Base-by-base conservation (phyloP, 2,888 invertebrate genomes). In the Caenorhabditis doughertyi region DNA sequence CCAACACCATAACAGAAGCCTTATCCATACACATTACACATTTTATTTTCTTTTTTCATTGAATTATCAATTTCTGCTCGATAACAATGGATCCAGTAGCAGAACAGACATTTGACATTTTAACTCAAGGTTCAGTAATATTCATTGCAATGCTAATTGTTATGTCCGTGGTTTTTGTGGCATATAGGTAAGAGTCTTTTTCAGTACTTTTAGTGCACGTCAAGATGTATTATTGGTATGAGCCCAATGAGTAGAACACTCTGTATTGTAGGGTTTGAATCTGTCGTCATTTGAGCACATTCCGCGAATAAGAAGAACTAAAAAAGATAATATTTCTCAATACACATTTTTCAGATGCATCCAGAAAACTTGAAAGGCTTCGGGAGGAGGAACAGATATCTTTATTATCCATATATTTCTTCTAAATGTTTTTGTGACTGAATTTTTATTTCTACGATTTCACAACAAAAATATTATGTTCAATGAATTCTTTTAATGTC, bases 181-280 rank as follows among this genome's bases (percentile, higher is more conserved):
- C 81, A 21, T 85, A 85, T 76, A 51, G 85, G 85, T 85, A 29
- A 58, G 81, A n/a, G n/a, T n/a, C n/a, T n/a, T 53, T 68, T 42
- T 68, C 44, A 13, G 8, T 68, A 55, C 11, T 56, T 3, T 4
- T 16, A 18, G 7, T n/a, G n/a, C n/a, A n/a, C n/a, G n/a, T n/a
- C n/a, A n/a, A n/a, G n/a, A n/a, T n/a, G n/a, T 44, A 62, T 53
- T 47, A n/a, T 32, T 32, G 27, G n/a, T 47, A 3, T 11, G 39
- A 60, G 35, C 32, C 29, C 16, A 23, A 21, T 72, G 60, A 27
- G 39, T 35, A 2, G 60, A 64, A 44, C 21, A 2, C 47, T 11
- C 29, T 64, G 16, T 60, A 58, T 58, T 53, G 76, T 76, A 76
- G 44, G 76, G 67, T 42, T 76, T 67, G 39, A 9, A 0, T 25